Base-by-base conservation (phyloP, 2,888 invertebrate species). In the Calliopum simillimum region DNA sequence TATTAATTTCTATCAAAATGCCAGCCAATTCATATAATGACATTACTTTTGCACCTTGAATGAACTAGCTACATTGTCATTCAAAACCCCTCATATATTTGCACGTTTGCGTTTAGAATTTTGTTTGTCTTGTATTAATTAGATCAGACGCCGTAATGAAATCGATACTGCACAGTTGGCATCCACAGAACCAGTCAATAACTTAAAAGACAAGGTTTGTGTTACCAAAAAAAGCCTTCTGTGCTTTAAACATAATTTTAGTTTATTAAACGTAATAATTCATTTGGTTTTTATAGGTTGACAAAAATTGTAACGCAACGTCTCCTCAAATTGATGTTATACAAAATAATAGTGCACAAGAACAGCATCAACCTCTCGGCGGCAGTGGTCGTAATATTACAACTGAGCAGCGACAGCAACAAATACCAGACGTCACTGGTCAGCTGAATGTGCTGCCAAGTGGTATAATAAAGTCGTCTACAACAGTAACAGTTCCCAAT, bases 221-320 rank as follows among this genome's bases (percentile, higher is more conserved):
- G 21, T 33, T 33, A 16, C 4, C 4, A 63, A 46, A 41, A n/a
- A n/a, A n/a, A n/a, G n/a, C n/a, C n/a, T n/a, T n/a, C n/a, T n/a
- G n/a, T n/a, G n/a, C n/a, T n/a, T 55, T 65, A 13, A 46, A 47
- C 23, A 64, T 3, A 69, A 44, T 16, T 46, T 5, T 41, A 51
- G 19, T 63, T 53, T 33, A 33, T 14, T 63, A 46, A 43, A 16
- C 47, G 23, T 64, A 1, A 33, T 19, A 41, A n/a, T 65, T 44
- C 8, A 3, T 33, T 33, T 56, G 56, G 23, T 49, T 1, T 65
- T 73, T 70, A 11, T 51, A 87, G 76, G 88, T 89, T 47, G 92
- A 92, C 82, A 91, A 91, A 83, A 91, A 92, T 84, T 91, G 91
- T 80, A 92, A 92, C 85, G 91, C 91, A 33, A 91, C 91, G 59